These are phyloP conservation scores for Adelosebastes latens DNA, from an alignment of 2,797 vertebrate species.

Conservation along the genomic window DNA sequence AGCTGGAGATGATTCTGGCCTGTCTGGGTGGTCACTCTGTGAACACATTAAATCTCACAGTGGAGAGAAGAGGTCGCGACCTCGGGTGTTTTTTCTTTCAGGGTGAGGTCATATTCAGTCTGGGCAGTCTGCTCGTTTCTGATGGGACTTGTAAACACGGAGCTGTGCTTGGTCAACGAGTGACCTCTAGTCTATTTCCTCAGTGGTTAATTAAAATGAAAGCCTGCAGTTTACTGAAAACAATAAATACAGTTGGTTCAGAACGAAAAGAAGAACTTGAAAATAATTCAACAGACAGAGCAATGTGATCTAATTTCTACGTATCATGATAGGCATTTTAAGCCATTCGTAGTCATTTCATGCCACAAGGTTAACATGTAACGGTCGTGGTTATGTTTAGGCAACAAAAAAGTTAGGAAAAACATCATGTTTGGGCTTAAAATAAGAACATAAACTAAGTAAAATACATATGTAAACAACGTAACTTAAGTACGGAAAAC, in stretches of 20 bases:
- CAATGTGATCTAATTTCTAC: too few species aligned
- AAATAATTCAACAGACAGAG: neutral
- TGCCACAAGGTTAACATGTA: too few species aligned
- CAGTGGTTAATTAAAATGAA: slow-evolving; percentile 6
- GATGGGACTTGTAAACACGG: slow-evolving; percentile 24
- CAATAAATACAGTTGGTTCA: neutral
- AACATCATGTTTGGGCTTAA: too few species aligned
- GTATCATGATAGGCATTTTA: too few species aligned
- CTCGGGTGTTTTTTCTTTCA: slow-evolving; percentile 58
- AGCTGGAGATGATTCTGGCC: slow-evolving; percentile 1
- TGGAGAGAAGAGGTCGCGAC: slow-evolving; percentile 58
- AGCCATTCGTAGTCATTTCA: too few species aligned
- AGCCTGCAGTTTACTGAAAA: neutral
- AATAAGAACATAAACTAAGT: too few species aligned
- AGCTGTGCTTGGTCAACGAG: neutral
- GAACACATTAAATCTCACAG: slow-evolving; percentile 48
- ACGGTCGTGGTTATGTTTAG: too few species aligned
- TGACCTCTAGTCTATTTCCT: slow-evolving; percentile 1
- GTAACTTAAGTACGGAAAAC: too few species aligned
- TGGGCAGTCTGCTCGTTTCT: slow-evolving; percentile 23
- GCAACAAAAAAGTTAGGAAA: too few species aligned
- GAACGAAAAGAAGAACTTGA: neutral
- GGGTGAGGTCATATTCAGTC: slow-evolving; percentile 52
- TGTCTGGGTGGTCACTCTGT: slow-evolving; percentile 49
- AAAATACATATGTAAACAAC: too few species aligned